Base-by-base conservation (phyloP, 2,888 invertebrate genomes). In the Argynnis bischoffii region DNA sequence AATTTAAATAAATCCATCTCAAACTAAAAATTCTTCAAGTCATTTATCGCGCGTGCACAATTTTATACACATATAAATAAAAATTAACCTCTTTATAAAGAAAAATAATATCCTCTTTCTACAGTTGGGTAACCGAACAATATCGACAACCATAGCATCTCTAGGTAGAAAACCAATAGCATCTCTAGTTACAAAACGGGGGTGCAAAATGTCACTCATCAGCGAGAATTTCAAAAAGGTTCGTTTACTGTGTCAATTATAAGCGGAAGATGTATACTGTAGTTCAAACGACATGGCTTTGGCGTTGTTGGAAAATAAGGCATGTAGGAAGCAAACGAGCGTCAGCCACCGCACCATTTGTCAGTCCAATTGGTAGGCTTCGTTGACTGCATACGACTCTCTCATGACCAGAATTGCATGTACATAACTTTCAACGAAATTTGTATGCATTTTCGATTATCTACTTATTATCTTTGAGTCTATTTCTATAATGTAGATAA, bases 301-400 rank as follows among this genome's bases (percentile, higher is more conserved):
- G 60, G 35, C 48, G 35, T 60, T 31, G 50, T 47, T 26, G 53
- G 51, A 11, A 66, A 66, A 66, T 59, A 59, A 66, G 57, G 57
- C 53, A 46, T 59, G 53, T 53, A 48, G 50, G 64, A 55, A 59
- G 64, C 53, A 54, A 66, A 66, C 59, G 65, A 53, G 59, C 59
- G 53, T 66, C 59, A 66, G 41, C 53, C 59, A 46, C 46, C 65
- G 65, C 53, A 53, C 59, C 53, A 59, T 66, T 66, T 66, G 65
- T 59, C 65, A 59, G 59, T 59, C 46, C 65, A 66, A 66, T 66
- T 66, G 57, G 59, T 59, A 35, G 53, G 54, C 47, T 53, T 47
- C 26, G 47, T n/a, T 18, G 47, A 21, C 47, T 14, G 55, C n/a
- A 35, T 35, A 59, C 16, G 46, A 21, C 46, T 16, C 60, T 61